Conservation (phyloP, 2,797 vertebrate species). For the Takifugu ocellatus region DNA sequence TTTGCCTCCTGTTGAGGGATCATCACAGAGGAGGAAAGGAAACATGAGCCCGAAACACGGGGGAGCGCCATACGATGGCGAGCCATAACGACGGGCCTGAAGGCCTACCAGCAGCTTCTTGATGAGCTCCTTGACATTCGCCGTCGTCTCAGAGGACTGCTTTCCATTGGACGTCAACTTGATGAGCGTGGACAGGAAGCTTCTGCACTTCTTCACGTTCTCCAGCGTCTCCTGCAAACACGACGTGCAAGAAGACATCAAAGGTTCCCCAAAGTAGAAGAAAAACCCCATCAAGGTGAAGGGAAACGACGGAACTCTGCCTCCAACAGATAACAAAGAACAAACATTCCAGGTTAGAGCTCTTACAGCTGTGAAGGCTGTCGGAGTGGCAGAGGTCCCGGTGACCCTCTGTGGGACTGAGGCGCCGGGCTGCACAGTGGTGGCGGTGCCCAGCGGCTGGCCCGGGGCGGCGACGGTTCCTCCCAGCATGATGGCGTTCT, state of each 20-base stretch:
- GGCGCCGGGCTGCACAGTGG: conserved; percentile 82
- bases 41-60: background rate
- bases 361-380: conserved; percentile 81
- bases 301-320: background rate
- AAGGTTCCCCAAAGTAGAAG: background rate
- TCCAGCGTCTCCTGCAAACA: conserved; percentile 86
- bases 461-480: conserved; percentile 78
- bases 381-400: conserved; percentile 72
- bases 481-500: conserved; percentile 83
- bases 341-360: conserved; percentile 17
- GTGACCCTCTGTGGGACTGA: conserved; percentile 73
- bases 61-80: background rate
- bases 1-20: conserved; percentile 79
- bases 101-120: conserved; percentile 84
- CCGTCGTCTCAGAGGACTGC: conserved; percentile 87
- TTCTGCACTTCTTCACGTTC: conserved; percentile 94
- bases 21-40: conserved; percentile 5
- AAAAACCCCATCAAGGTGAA: background rate
- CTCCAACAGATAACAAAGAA: conserved; percentile 3
- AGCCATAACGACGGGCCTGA: background rate
- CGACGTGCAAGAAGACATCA: conserved; percentile 1
- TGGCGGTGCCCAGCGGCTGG: conserved; percentile 76
- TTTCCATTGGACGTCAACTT: conserved; percentile 90
- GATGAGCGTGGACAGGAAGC: conserved; percentile 90
- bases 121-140: conserved; percentile 89